Evolutionary conservation across 1,140 invertebrate genomes (phyloP).

Genomic region (Aricia agestis): DNA sequence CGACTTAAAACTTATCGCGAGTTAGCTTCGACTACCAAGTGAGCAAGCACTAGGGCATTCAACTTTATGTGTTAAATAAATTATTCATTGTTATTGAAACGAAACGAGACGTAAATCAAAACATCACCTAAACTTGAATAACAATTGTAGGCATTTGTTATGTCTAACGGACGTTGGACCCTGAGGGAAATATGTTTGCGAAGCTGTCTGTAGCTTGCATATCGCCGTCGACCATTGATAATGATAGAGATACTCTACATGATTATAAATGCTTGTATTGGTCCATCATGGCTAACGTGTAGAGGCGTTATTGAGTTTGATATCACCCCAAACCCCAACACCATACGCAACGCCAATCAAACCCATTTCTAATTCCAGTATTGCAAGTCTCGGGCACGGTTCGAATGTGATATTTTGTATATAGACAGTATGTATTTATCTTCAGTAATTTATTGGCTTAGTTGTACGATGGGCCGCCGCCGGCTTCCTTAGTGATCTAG

Average conservation of each 20-base stretch:
- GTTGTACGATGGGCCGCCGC: conserved; percentile 26
- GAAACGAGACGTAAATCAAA: neutral
- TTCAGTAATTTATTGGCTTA: conserved; percentile 7
- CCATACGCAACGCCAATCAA: neutral
- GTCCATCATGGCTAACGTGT: too few relatives aligned
- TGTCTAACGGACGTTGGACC: too few relatives aligned
- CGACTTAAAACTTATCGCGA: neutral
- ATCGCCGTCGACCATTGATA: too few relatives aligned
- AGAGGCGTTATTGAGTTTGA: neutral
- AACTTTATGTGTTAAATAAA: neutral
- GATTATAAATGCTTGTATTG: too few relatives aligned
- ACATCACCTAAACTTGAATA: conserved; percentile 4
- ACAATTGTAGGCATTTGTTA: conserved; percentile 17
- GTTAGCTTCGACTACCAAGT: neutral
- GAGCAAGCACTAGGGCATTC: neutral
- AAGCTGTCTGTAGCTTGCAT: too few relatives aligned
- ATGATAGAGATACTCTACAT: too few relatives aligned
- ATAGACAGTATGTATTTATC: neutral
- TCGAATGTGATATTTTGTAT: conserved; percentile 15
- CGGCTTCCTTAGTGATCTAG: conserved; percentile 42
- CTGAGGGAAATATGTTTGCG: too few relatives aligned
- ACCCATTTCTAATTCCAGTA: conserved; percentile 35
- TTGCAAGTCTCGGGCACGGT: conserved; percentile 20
- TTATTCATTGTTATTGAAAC: neutral
- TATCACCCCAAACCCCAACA: conserved; percentile 18